Evolutionary conservation across 2,888 invertebrate genomes (phyloP).

Genomic region (Trachelus stipa): DNA sequence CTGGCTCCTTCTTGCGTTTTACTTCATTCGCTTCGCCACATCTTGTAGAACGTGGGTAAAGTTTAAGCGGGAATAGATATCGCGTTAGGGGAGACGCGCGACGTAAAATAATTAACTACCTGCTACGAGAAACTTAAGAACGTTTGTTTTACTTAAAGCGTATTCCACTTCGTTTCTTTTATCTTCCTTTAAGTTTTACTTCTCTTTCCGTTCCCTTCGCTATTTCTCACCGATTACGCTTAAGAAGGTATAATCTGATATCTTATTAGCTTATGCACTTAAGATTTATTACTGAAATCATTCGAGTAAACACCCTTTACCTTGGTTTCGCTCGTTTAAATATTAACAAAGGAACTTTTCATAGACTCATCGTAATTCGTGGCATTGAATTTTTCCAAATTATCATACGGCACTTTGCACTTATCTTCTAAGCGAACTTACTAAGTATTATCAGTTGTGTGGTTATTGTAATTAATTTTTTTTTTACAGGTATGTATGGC

Average conservation of each 20-base stretch:
- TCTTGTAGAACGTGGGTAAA: constrained; percentile 24
- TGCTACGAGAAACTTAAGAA: constrained; percentile 55
- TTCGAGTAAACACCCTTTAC: constrained; percentile 6
- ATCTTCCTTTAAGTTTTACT: constrained; percentile 15
- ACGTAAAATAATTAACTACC: constrained; percentile 56
- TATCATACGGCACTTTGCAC: not conserved
- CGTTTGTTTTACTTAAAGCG: constrained; percentile 58
- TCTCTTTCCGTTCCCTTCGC: not conserved
- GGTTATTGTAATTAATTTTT: not conserved
- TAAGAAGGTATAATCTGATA: constrained; percentile 40
- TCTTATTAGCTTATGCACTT: constrained; percentile 49
- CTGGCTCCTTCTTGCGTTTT: not conserved
- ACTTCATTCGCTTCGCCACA: constrained; percentile 16
- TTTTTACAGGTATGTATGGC: not conserved
- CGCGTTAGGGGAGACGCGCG: constrained; percentile 43
- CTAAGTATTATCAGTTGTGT: not conserved
- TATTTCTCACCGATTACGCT: constrained; percentile 29
- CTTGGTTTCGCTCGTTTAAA: not conserved
- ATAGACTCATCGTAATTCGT: not conserved
- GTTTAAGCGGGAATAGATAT: constrained; percentile 41
- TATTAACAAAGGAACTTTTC: not conserved
- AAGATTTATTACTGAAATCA: constrained; percentile 41
- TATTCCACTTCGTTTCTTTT: constrained; percentile 7
- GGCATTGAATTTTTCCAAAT: not conserved
- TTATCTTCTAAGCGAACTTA: not conserved